Evolutionary conservation across 2,888 invertebrate species (phyloP), one percentile per base, ranked within the genome.

Genomic region (Teleogryllus oceanicus): DNA sequence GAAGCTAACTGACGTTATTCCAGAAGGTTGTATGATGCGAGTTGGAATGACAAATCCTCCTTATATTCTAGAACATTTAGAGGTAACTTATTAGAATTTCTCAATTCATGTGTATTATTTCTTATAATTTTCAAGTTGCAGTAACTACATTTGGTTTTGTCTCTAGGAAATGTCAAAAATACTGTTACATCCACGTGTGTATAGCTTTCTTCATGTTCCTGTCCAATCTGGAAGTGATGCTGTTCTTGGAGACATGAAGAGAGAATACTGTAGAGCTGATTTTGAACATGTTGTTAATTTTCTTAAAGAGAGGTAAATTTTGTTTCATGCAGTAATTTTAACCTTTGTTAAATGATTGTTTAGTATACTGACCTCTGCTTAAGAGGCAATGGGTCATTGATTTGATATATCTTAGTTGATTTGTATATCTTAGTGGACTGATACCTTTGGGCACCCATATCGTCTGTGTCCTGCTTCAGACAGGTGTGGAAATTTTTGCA

Each of bases 41-140:
- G 90, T 98, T 50, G 99, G 99, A 18, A 99, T 99, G 97, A 99
- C 98, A 78, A 99, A 99, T 89, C 99, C 99, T 0, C 99, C 99
- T 0, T 99, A 99, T 86, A 99, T 99, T 81, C 88, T 98, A 80
- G 97, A 99, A 84, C 97, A 99, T 86, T 88, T 99, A 37, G 92
- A 94, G 80, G 90, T 90, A 84, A 78, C 80, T 51, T 74, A 11
- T 62, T 62, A 18, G 62, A 62, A 10, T 62, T 16, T 2, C 18
- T 12, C 21, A 50, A 2, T 49, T 20, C 8, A 37, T 50, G 75
- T 75, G 50, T n/a, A 18, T 49, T 8, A 74, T 75, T 21, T 80
- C 8, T 76, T 76, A 3, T 78, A 21, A 1, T 77, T 51, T 78
- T 24, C 20, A 1, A 11, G 12, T 74, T 74, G 13, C 74, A 37